Conservation (phyloP, 2,888 invertebrate genomes). For the Plagiodera versicolora region DNA sequence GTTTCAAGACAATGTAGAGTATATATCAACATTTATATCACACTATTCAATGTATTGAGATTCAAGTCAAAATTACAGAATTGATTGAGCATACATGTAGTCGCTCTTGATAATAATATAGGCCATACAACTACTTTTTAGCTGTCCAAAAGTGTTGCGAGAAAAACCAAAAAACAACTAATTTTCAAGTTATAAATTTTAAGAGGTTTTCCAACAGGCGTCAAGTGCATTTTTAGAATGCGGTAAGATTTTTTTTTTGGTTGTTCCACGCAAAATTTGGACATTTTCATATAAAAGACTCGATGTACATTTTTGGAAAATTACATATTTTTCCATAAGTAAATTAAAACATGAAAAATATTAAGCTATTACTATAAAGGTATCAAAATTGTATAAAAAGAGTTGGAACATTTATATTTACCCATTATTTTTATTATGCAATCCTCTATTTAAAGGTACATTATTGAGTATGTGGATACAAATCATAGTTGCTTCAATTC, state of each 20-base stretch:
- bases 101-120: not conserved
- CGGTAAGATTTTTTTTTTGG: too few species aligned
- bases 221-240: too few species aligned
- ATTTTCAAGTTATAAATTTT: too few species aligned
- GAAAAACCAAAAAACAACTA: too few species aligned
- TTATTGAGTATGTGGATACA: too few species aligned
- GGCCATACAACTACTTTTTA: not conserved
- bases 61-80: not conserved
- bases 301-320: constrained; percentile 1
- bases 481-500: too few species aligned
- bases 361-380: not conserved
- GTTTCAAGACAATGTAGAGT: not conserved
- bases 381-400: not conserved
- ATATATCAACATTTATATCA: not conserved
- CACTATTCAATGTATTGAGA: not conserved
- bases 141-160: not conserved
- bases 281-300: not conserved
- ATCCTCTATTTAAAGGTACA: too few species aligned
- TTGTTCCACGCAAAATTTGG: not conserved
- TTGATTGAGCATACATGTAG: not conserved
- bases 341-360: not conserved
- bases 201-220: too few species aligned
- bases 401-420: too few species aligned
- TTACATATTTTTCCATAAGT: not conserved
- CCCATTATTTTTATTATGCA: too few species aligned